Percentiles rank a stretch among this genome's conserved stretches.
Conservation (phyloP, 1,140 invertebrate species). For the Lerema accius region DNA sequence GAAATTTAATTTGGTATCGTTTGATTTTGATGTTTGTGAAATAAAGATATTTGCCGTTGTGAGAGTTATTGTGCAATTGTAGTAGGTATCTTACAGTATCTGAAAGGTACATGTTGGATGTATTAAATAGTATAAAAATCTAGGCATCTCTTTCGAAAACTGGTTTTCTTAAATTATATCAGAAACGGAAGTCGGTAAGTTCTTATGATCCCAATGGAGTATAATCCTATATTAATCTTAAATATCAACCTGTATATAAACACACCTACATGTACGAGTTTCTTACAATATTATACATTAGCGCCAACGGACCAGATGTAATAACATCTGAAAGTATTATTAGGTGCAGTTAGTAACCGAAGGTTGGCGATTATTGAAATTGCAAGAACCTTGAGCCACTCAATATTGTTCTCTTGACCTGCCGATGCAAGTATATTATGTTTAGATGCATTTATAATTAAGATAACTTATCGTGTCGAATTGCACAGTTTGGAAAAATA, state of each 20-base stretch:
- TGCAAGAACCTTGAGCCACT: conserved; percentile 30
- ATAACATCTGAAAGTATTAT: conserved; percentile 30
- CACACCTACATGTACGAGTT: neutral
- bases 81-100: no score
- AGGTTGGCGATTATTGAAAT: conserved; percentile 33
- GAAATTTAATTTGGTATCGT: neutral
- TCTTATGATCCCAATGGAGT: no score
- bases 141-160: no score
- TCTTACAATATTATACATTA: conserved; percentile 11
- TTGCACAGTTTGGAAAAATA: neutral
- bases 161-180: no score
- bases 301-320: conserved; percentile 9
- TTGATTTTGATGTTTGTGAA: no score
- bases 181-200: no score
- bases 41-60: no score
- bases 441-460: conserved; percentile 19
- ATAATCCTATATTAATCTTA: neutral
- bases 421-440: conserved; percentile 8
- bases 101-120: no score
- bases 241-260: neutral
- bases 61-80: no score
- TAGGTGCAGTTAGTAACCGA: conserved; percentile 30
- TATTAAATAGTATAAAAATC: no score
- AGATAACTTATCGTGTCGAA: conserved; percentile 11
- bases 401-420: conserved; percentile 31